These are phyloP conservation scores for Dermatophagoides farinae DNA, from an alignment of 1,140 invertebrate species.

Conservation along the genomic window DNA sequence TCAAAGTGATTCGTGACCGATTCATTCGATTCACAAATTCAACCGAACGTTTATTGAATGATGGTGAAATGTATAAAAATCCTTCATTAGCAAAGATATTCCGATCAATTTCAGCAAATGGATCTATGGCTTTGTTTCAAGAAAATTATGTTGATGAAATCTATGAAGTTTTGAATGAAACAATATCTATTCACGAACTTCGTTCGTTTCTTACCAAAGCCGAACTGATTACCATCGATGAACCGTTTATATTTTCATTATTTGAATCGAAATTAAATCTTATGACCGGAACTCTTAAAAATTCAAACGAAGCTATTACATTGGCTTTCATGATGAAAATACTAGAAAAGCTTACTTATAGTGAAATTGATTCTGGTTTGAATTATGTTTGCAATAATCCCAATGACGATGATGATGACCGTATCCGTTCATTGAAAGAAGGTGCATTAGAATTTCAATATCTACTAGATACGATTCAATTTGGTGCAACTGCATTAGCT, in stretches of 20 bases:
- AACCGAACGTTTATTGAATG: background rate
- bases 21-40: background rate
- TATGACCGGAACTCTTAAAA: background rate
- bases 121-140: background rate
- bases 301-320: background rate
- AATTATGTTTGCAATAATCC: background rate
- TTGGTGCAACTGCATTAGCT: background rate
- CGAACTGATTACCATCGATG: background rate
- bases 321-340: background rate
- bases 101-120: background rate
- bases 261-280: background rate
- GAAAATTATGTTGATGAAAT: background rate
- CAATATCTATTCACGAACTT: background rate
- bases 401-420: background rate
- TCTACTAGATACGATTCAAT: background rate
- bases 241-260: background rate
- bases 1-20: background rate
- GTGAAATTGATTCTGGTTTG: background rate
- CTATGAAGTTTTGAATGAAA: background rate
- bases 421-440: background rate
- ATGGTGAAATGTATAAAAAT: background rate
- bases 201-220: background rate
- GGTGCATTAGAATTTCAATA: conserved; percentile 7
- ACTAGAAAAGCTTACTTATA: background rate
- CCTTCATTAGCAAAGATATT: background rate